A percentile compares a stretch with the other conserved stretches of the same genome.
Conservation (phyloP, 2,888 invertebrate genomes). For the Cantharis rustica region DNA sequence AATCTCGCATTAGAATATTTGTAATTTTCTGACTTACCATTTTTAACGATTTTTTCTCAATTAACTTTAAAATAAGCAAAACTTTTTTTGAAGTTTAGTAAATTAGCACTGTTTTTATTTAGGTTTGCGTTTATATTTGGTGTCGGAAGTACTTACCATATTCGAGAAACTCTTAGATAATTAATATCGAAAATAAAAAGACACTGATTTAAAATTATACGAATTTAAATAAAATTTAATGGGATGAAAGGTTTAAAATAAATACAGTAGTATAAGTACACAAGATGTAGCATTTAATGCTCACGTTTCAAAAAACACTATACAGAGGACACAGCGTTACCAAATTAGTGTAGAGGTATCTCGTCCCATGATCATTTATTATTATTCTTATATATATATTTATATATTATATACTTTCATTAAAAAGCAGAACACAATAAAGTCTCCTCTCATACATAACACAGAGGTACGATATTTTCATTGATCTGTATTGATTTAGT, state of each 20-base stretch:
- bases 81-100: too few relatives aligned
- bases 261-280: conserved; percentile 54
- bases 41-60: neutral
- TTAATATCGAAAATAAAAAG: neutral
- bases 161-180: neutral
- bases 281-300: conserved; percentile 61
- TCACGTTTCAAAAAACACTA: conserved; percentile 60
- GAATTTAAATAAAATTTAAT: conserved; percentile 3
- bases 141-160: neutral
- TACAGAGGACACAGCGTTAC: conserved; percentile 59
- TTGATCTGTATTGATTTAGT: conserved; percentile 49
- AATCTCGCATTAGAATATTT: neutral
- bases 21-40: neutral
- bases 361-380: conserved; percentile 55
- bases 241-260: conserved; percentile 19
- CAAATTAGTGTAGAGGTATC: conserved; percentile 58
- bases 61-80: neutral
- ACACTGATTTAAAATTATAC: neutral
- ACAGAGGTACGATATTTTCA: conserved; percentile 56
- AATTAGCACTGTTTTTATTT: too few relatives aligned
- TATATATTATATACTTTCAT: conserved; percentile 52
- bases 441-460: conserved; percentile 57
- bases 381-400: conserved; percentile 41
- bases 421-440: conserved; percentile 60
- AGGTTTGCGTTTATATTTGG: too few relatives aligned